Conservation (phyloP, 2,797 vertebrate genomes). For the Pitangus sulphuratus region DNA sequence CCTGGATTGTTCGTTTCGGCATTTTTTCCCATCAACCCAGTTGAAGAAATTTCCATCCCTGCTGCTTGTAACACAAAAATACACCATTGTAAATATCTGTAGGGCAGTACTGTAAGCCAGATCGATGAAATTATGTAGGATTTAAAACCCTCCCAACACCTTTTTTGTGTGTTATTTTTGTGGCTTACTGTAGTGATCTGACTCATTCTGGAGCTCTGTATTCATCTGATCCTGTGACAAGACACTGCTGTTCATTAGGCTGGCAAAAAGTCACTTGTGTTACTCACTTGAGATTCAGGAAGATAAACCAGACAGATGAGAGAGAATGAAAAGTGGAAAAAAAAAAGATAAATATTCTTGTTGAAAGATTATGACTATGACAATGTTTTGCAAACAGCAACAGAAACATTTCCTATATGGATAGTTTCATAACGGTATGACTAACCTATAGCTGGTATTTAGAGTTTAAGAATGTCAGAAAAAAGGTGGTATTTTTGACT, state of each 20-base stretch:
- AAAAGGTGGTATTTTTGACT: background rate
- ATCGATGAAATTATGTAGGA: background rate
- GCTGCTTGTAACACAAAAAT: background rate
- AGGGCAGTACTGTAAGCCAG: background rate
- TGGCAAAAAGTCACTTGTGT: background rate
- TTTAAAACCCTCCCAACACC: background rate
- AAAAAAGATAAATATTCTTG: background rate
- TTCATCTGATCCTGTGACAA: background rate
- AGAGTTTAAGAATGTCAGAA: background rate
- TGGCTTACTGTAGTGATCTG: background rate
- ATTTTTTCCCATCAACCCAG: background rate
- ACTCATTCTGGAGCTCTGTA: background rate
- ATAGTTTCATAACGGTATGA: background rate
- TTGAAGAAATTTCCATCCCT: background rate
- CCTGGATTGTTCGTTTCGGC: background rate
- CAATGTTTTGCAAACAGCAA: background rate
- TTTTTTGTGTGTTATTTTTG: background rate
- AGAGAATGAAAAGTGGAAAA: background rate
- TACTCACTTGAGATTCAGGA: background rate
- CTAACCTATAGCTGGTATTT: background rate
- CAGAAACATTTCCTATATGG: background rate
- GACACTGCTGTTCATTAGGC: background rate
- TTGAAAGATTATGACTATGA: background rate
- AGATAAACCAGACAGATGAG: background rate
- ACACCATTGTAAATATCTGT: background rate